Evolutionary conservation across 2,888 invertebrate genomes (phyloP).

Genomic region (Herminia tarsipennalis): DNA sequence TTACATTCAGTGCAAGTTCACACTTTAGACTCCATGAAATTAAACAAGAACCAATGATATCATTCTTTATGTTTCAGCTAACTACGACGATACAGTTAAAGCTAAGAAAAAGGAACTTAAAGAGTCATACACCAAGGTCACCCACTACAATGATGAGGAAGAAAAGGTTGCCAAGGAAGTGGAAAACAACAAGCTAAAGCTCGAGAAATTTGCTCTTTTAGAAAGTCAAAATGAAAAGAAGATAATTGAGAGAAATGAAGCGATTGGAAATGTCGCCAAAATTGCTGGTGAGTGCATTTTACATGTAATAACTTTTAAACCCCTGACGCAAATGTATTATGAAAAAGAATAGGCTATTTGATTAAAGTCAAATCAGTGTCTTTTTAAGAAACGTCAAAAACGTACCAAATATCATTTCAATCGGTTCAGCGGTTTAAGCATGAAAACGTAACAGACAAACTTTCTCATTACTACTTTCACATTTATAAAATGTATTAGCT

Average conservation of each 20-base stretch:
- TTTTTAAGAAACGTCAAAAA: too few species aligned
- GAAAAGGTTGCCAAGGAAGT: constrained; percentile 77
- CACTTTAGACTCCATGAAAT: too few species aligned
- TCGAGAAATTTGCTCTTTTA: constrained; percentile 70
- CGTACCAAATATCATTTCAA: too few species aligned
- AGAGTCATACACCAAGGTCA: constrained; percentile 71
- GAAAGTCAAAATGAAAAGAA: constrained; percentile 81
- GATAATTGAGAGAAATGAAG: constrained; percentile 69
- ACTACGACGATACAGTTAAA: constrained; percentile 67
- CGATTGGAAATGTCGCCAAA: constrained; percentile 71
- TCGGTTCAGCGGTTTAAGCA: too few species aligned
- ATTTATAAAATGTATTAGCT: too few species aligned
- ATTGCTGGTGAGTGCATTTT: constrained; percentile 58
- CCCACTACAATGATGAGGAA: constrained; percentile 73
- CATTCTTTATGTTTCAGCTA: constrained; percentile 49
- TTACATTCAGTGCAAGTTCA: too few species aligned
- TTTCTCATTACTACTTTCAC: too few species aligned
- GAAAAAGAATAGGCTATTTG: too few species aligned
- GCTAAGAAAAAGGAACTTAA: constrained; percentile 72
- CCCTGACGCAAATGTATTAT: too few species aligned
- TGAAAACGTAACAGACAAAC: too few species aligned
- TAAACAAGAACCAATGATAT: constrained; percentile 8
- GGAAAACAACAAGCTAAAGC: constrained; percentile 72
- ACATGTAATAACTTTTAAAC: neutral
- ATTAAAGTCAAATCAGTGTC: too few species aligned